These are phyloP conservation scores for Caenorhabditis brenneri DNA, from an alignment of 1,140 invertebrate species.

Conservation along the genomic window DNA sequence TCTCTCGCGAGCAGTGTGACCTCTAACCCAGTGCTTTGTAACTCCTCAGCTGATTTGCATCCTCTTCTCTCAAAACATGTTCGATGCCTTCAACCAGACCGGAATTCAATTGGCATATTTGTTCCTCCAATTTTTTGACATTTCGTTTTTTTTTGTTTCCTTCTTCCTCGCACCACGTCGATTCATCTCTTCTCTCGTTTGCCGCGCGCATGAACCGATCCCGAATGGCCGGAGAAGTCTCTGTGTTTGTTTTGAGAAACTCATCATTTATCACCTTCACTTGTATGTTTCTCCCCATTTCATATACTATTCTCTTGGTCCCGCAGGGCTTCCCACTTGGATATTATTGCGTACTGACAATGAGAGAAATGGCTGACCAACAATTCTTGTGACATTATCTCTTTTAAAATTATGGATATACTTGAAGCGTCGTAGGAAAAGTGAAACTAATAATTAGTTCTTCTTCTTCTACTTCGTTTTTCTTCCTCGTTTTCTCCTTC, in stretches of 20 bases:
- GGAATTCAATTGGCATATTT: constrained; percentile 40
- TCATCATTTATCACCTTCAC: constrained; percentile 36
- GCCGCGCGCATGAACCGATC: neutral
- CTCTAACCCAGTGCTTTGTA: constrained; percentile 11
- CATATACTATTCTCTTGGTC: neutral
- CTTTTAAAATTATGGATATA: constrained; percentile 16
- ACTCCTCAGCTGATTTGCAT: constrained; percentile 32
- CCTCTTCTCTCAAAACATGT: constrained; percentile 5
- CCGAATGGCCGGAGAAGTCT: constrained; percentile 6
- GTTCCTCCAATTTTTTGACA: constrained; percentile 30
- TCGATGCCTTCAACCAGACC: neutral
- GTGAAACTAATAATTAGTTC: constrained; percentile 9
- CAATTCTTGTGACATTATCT: neutral
- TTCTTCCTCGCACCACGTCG: neutral
- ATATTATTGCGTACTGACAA: constrained; percentile 39
- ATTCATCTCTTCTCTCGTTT: constrained; percentile 4
- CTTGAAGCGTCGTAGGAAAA: constrained; percentile 1
- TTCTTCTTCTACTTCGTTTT: neutral
- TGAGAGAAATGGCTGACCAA: neutral
- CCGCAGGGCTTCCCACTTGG: constrained; percentile 36
- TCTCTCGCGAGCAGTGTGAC: neutral
- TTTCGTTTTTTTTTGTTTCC: constrained; percentile 21
- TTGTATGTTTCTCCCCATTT: neutral
- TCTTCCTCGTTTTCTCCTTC: too few species aligned
- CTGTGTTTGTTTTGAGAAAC: constrained; percentile 40